Conservation (phyloP, 2,113 vertebrate species). For the Nesogale talazaci region DNA sequence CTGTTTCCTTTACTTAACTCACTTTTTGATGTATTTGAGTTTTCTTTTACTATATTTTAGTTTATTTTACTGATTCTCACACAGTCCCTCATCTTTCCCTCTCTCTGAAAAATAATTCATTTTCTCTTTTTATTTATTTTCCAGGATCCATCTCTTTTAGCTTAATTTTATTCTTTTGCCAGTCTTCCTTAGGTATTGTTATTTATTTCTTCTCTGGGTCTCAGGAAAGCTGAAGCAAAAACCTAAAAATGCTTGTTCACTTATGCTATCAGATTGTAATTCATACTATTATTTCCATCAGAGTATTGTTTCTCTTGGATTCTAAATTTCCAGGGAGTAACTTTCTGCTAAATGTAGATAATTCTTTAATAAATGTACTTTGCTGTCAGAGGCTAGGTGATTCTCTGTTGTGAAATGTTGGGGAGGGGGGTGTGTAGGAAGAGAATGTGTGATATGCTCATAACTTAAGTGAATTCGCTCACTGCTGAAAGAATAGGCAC, state of each 20-base stretch:
- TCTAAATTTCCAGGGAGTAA: neutral
- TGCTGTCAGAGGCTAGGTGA: neutral
- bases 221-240: conserved; percentile 22
- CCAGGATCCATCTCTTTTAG: neutral
- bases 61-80: too few relatives aligned
- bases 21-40: neutral
- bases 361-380: neutral
- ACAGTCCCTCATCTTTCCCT: neutral
- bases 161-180: neutral
- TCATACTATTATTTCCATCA: neutral
- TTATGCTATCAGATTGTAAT: neutral
- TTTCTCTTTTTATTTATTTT: conserved; percentile 32
- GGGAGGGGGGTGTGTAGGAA: neutral
- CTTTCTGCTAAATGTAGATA: neutral
- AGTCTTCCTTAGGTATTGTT: neutral
- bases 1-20: neutral
- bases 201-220: neutral
- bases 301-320: neutral
- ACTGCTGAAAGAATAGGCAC: neutral
- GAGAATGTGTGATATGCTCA: neutral
- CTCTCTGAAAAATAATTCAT: neutral
- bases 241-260: neutral
- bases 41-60: too few relatives aligned
- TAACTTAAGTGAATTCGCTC: neutral
- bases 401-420: neutral